phyloP scores from a whole-genome alignment of 2,797 vertebrate genomes.

The Tragopan temminckii region DNA sequence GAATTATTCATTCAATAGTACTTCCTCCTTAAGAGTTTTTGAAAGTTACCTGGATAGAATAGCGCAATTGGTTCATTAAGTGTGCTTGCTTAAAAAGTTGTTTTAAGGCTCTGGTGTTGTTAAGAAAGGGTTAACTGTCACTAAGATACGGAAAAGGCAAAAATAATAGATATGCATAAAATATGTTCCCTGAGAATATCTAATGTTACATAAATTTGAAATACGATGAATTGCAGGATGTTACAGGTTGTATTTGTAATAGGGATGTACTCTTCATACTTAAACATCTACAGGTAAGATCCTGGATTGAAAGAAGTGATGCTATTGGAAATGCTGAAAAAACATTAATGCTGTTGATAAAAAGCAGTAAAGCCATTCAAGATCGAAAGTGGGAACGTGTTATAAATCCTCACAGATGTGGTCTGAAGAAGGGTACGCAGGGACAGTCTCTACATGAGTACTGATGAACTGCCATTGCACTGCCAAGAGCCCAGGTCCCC shows the following conservation, averaged over 20 bases:
- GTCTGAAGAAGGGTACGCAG: neutral
- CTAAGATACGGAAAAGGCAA: neutral
- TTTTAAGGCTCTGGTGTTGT: neutral
- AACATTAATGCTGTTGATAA: neutral
- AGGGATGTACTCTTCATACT: neutral
- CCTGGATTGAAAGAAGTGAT: neutral
- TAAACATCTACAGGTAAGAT: neutral
- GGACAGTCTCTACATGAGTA: neutral
- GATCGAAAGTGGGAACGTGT: neutral
- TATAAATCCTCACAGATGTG: neutral
- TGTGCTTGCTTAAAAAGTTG: neutral
- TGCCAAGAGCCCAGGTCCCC: neutral
- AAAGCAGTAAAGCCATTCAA: neutral
- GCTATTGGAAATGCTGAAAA: neutral
- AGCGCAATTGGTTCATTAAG: neutral
- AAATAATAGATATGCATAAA: neutral
- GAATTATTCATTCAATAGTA: neutral
- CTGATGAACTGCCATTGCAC: neutral
- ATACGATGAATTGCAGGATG: neutral
- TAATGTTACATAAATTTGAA: neutral
- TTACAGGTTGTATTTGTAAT: neutral
- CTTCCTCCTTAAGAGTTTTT: neutral
- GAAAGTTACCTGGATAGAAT: neutral
- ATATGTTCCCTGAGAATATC: neutral
- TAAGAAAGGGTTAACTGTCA: neutral